Evolutionary conservation across 2,888 invertebrate species (phyloP).

Genomic region (Latrodectus hesperus): DNA sequence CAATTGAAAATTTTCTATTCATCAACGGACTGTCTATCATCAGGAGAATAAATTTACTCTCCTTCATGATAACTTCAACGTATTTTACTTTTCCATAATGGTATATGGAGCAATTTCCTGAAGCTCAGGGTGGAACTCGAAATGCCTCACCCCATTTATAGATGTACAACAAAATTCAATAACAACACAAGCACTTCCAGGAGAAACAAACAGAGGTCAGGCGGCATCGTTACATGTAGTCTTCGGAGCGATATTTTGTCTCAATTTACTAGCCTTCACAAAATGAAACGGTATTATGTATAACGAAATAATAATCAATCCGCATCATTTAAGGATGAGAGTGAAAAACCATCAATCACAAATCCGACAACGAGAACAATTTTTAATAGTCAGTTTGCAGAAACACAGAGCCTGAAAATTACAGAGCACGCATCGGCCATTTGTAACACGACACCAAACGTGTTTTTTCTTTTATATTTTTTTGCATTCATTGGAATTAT

Average conservation of each 20-base stretch:
- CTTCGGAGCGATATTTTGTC: conserved; percentile 50
- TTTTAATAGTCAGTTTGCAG: conserved; percentile 54
- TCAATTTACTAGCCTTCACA: conserved; percentile 35
- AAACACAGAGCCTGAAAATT: conserved; percentile 49
- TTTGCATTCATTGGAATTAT: neutral
- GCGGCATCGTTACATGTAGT: conserved; percentile 24
- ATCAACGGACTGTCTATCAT: too few species aligned
- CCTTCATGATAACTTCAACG: too few species aligned
- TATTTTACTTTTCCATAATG: too few species aligned
- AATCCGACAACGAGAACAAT: conserved; percentile 54
- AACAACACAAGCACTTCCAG: too few species aligned
- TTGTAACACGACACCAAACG: conserved; percentile 36
- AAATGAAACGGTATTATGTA: conserved; percentile 44
- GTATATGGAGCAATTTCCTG: too few species aligned
- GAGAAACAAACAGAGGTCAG: neutral
- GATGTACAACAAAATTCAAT: too few species aligned
- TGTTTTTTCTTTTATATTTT: neutral
- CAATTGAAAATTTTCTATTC: too few species aligned
- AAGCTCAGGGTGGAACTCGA: too few species aligned
- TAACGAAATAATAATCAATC: conserved; percentile 46
- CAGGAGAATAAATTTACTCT: too few species aligned
- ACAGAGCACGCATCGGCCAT: conserved; percentile 33
- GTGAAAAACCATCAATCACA: conserved; percentile 44
- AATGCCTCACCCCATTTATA: too few species aligned
- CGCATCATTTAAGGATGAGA: conserved; percentile 6